phyloP scores from a whole-genome alignment of 2,113 vertebrate species.

The western clawed frog (Xenopus tropicalis) region UCB_Xtro_10.0 CM004445.2:151489001-151489500 shows the following conservation, averaged over 20 bases:
- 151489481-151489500: too few relatives aligned
- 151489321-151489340: too few relatives aligned
- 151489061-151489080: conserved; percentile 61
- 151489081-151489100: conserved; percentile 71
- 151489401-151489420: too few relatives aligned
- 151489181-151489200: not conserved
- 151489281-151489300: too few relatives aligned
- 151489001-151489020: conserved; percentile 74
- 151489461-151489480: too few relatives aligned
- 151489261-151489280: not conserved
- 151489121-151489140: conserved; percentile 44
- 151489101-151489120: conserved; percentile 61
- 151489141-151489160: not conserved
- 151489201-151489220: too few relatives aligned
- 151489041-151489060: conserved; percentile 72
- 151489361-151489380: too few relatives aligned
- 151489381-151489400: too few relatives aligned
- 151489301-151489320: too few relatives aligned
- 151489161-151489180: not conserved
- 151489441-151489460: too few relatives aligned
- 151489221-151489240: not conserved
- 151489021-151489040: conserved; percentile 74
- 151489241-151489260: not conserved
- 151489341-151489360: too few relatives aligned
- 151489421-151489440: too few relatives aligned